phyloP scores from a whole-genome alignment of 2,797 vertebrate genomes.

The Kryptopterus vitreolus region DNA sequence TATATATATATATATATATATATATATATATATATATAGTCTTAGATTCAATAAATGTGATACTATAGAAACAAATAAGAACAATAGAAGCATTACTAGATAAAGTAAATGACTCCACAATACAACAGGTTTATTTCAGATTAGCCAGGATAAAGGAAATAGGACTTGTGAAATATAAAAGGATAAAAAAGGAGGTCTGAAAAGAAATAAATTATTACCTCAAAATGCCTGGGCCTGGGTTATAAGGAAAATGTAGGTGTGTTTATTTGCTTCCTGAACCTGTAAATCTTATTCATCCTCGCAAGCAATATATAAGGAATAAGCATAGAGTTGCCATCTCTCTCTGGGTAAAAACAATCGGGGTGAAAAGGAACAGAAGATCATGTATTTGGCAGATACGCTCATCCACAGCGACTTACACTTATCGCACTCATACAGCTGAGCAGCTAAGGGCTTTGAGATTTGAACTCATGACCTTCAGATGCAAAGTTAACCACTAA shows the following conservation, averaged over 20 bases:
- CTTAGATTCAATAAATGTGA: neutral
- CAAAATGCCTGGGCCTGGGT: neutral
- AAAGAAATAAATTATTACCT: neutral
- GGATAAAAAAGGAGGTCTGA: neutral
- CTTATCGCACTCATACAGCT: too few species aligned
- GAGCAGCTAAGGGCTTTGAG: too few species aligned
- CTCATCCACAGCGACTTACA: too few species aligned
- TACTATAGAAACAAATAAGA: neutral
- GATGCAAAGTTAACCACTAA: too few species aligned
- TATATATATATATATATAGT: too few species aligned
- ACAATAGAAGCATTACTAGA: neutral
- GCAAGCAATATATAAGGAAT: neutral
- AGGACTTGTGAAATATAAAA: neutral
- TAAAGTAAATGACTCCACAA: neutral
- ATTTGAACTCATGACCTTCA: too few species aligned
- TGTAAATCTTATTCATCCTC: neutral
- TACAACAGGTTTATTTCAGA: neutral
- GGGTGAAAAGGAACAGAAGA: neutral
- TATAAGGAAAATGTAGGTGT: neutral
- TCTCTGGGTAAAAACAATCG: neutral
- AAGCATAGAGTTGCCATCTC: neutral
- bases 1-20: neutral
- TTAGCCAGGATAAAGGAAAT: neutral
- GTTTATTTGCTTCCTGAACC: neutral
- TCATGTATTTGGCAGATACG: neutral